Evolutionary conservation across 2,113 vertebrate genomes (phyloP).

Genomic region (Rhea pennata): DNA sequence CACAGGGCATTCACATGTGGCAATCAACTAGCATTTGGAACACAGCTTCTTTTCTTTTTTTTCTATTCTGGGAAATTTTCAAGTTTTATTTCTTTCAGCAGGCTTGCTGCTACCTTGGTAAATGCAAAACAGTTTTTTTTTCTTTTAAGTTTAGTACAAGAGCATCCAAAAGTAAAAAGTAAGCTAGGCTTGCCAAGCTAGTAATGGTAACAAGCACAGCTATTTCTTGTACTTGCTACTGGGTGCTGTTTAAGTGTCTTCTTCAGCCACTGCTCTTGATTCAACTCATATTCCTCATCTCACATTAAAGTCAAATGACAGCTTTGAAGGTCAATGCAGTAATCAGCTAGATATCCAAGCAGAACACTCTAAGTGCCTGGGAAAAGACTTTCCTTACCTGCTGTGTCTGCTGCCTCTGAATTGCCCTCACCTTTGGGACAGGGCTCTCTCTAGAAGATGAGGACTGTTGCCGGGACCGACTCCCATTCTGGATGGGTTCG

Average conservation of each 20-base stretch:
- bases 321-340: not conserved
- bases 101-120: not conserved
- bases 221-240: not conserved
- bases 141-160: not conserved
- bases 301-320: not conserved
- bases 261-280: not conserved
- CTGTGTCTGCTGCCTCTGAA: conserved; percentile 80
- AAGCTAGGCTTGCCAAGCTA: not conserved
- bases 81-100: not conserved
- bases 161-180: not conserved
- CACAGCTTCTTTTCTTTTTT: not conserved
- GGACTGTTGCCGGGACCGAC: conserved; percentile 81
- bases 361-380: not conserved
- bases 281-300: not conserved
- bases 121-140: not conserved
- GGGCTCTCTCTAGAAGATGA: conserved; percentile 83
- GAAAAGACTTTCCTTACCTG: conserved; percentile 69
- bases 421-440: conserved; percentile 80
- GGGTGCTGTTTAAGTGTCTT: not conserved
- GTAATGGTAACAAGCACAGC: not conserved
- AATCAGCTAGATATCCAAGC: not conserved
- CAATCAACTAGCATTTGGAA: not conserved
- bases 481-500: conserved; percentile 73
- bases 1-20: not conserved
- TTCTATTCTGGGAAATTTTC: not conserved